Evolutionary conservation across 1,140 invertebrate species (phyloP), one percentile per base, ranked within the genome.

Genomic region (Megathymus violae): DNA sequence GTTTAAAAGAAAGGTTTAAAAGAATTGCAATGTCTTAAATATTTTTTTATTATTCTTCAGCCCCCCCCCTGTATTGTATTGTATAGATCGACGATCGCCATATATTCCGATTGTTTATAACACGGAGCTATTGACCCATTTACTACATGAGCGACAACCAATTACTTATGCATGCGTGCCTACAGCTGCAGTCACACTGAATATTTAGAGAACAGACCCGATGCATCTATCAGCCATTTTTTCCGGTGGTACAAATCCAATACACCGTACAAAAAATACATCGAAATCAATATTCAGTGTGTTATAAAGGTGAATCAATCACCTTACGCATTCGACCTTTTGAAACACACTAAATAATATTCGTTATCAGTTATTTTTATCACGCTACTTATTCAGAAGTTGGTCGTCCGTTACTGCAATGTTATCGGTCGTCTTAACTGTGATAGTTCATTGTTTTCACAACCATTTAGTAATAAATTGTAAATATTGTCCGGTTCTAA

Each of bases 121-220:
- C 25, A n/a, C 41, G 5, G 27, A 31, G 71, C 69, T 82, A 82
- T 84, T 84, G 82, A 82, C 82, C 82, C 72, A 88, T 88, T 84
- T 85, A 81, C 64, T 71, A 74, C 78, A 79, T 75, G 76, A 78
- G 58, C 60, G 70, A 61, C 51, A 44, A 66, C 64, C 63, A 76
- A 79, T 85, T 79, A 73, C 74, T 87, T 85, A 87, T 87, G 79
- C 84, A 88, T 85, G 82, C 83, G 70, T 81, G 71, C 82, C 73
- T 85, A 34, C 54, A 62, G 77, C 71, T 79, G 75, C 76, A 79
- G 69, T 71, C 69, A 80, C 68, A 72, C 67, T 82, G 78, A 80
- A 83, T 82, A 74, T 71, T 72, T 69, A 80, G 31, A 78, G 50
- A 38, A n/a, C n/a, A n/a, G n/a, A 38, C 16, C 34, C 16, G 38